Conservation (phyloP, 2,888 invertebrate species). For the Prosopocoilus inquinatus region DNA sequence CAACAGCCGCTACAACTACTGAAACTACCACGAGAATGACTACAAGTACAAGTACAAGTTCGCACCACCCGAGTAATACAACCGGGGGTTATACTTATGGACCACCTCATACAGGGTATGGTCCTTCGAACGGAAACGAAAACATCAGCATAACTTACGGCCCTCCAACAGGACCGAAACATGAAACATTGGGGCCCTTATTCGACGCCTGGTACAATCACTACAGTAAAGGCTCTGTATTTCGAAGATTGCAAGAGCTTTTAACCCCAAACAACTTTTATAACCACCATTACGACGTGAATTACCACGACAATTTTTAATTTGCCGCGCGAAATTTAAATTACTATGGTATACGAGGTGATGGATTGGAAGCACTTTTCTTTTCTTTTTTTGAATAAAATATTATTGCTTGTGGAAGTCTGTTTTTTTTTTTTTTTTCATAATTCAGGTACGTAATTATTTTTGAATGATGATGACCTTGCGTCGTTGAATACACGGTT, state of each 20-base stretch:
- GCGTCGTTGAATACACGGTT: too few species aligned
- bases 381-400: neutral
- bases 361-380: neutral
- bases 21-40: constrained; percentile 9
- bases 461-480: too few species aligned
- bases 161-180: constrained; percentile 28
- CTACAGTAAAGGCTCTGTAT: constrained; percentile 25
- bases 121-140: constrained; percentile 45
- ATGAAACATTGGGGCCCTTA: constrained; percentile 18
- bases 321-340: neutral
- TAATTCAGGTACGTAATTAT: neutral
- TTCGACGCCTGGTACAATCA: constrained; percentile 29
- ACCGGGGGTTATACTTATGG: constrained; percentile 16
- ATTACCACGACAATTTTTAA: constrained; percentile 20
- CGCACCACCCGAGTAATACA: neutral
- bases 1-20: constrained; percentile 8
- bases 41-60: neutral
- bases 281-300: constrained; percentile 18
- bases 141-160: constrained; percentile 46
- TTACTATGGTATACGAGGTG: neutral
- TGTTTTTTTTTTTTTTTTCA: neutral
- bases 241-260: constrained; percentile 27
- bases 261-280: constrained; percentile 26
- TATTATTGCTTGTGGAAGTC: neutral
- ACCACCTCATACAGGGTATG: constrained; percentile 36